Conservation (phyloP, 1,140 invertebrate genomes). For the Tetragnatha versicolor region DNA sequence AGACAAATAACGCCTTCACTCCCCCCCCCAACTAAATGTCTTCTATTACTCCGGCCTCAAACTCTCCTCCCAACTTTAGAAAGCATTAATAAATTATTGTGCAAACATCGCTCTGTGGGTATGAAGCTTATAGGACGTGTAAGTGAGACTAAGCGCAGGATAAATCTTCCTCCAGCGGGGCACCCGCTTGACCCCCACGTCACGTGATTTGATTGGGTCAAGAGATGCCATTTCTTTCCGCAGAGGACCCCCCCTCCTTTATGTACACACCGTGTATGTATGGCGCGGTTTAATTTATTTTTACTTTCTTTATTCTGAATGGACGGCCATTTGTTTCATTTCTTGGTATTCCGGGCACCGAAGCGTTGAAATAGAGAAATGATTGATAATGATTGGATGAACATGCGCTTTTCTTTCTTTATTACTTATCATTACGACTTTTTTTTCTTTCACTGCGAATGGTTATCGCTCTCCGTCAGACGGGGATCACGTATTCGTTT, state of each 20-base stretch:
- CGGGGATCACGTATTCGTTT: conserved; percentile 31
- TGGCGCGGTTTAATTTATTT: conserved; percentile 24
- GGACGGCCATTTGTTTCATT: conserved; percentile 47
- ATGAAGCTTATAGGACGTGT: conserved; percentile 16
- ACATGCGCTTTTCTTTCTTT: conserved; percentile 28
- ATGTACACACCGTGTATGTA: neutral
- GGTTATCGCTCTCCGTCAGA: conserved; percentile 35
- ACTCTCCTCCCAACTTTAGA: neutral
- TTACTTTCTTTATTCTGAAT: conserved; percentile 13
- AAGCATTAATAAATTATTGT: conserved; percentile 48
- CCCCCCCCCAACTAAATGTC: neutral
- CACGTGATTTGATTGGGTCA: conserved; percentile 50
- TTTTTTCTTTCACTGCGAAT: conserved; percentile 14
- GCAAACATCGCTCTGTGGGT: conserved; percentile 37
- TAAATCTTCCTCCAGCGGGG: conserved; percentile 28
- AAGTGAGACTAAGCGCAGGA: conserved; percentile 35
- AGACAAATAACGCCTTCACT: neutral
- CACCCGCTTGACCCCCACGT: conserved; percentile 33
- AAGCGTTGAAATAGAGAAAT: conserved; percentile 51
- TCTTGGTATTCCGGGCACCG: conserved; percentile 43
- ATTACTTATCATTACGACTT: conserved; percentile 37
- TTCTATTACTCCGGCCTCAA: neutral
- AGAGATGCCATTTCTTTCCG: conserved; percentile 41
- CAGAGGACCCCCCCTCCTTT: neutral
- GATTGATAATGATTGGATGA: conserved; percentile 54